Conservation (phyloP, 2,888 invertebrate genomes). For the Aphidoletes aphidimyza region DNA sequence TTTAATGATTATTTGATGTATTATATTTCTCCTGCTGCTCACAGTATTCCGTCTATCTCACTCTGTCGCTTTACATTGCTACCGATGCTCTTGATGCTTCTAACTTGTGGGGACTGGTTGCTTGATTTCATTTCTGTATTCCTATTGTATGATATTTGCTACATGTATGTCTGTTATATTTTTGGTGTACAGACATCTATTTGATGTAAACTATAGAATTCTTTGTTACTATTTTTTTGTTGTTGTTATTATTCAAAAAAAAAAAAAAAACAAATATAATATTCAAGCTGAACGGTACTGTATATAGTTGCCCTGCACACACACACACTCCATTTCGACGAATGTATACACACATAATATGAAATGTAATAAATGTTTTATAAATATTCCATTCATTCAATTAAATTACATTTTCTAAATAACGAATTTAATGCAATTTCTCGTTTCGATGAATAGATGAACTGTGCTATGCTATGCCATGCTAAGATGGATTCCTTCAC, state of each 20-base stretch:
- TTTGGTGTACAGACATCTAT: conserved; percentile 11
- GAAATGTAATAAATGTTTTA: conserved; percentile 40
- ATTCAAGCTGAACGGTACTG: conserved; percentile 15
- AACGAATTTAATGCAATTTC: conserved; percentile 12
- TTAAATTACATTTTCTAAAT: conserved; percentile 13
- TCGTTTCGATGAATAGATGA: not conserved
- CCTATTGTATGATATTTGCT: not conserved
- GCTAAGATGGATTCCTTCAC: not conserved
- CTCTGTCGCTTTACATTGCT: not conserved
- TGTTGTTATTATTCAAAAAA: not conserved
- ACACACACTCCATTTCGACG: not conserved
- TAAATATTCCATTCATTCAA: conserved; percentile 17
- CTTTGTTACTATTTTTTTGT: not conserved
- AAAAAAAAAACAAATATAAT: conserved; percentile 4
- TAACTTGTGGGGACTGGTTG: not conserved
- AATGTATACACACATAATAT: not conserved
- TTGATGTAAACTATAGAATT: conserved; percentile 49
- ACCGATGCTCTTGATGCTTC: not conserved
- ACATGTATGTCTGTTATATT: conserved; percentile 14
- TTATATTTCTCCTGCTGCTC: conserved; percentile 14
- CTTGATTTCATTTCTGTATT: not conserved
- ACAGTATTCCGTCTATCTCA: not conserved
- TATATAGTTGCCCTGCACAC: not conserved
- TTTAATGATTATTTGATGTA: conserved; percentile 32
- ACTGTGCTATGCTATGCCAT: not conserved